Base-by-base conservation (phyloP, 2,888 invertebrate species). In the Synergus laeviventris region DNA sequence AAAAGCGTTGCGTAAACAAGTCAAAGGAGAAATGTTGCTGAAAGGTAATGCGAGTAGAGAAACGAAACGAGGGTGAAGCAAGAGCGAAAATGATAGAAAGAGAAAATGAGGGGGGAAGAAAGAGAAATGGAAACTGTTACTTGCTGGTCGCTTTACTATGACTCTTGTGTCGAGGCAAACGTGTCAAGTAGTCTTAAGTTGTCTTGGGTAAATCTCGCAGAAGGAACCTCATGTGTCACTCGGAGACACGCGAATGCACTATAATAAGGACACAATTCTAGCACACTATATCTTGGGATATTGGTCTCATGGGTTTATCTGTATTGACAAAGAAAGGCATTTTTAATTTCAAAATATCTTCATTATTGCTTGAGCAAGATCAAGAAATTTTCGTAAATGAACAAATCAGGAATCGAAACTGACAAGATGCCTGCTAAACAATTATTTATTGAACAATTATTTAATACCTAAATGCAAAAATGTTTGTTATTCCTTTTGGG, bases 121-220 rank as follows among this genome's bases (percentile, higher is more conserved):
- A 60, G 77, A 79, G 81, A 81, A 77, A 80, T 75, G 79, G 80
- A 83, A 84, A 84, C 80, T 75, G 82, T 81, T 79, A 61, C 78
- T 77, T 73, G 60, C 80, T 79, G 80, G 80, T 80, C 61, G 70
- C 74, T 75, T 42, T 77, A 70, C 76, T 66, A 76, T 79, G 64
- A 81, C 79, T 78, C 78, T 79, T 81, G 75, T 81, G 78, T 79
- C 76, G 77, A 70, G 84, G 83, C 80, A 85, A 87, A 86, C 85
- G 86, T 87, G 88, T 88, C 88, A 87, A 88, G 87, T 87, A 87
- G 87, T 86, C 87, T 87, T 85, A 87, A 88, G 87, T 87, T 87
- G 87, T 86, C 87, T 87, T 85, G 83, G 84, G 84, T 82, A 85
- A 84, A 85, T 83, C 85, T 84, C 86, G 86, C 85, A 86, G 76